Conservation (phyloP, 2,797 vertebrate genomes). For the Neoniphon sammara region DNA sequence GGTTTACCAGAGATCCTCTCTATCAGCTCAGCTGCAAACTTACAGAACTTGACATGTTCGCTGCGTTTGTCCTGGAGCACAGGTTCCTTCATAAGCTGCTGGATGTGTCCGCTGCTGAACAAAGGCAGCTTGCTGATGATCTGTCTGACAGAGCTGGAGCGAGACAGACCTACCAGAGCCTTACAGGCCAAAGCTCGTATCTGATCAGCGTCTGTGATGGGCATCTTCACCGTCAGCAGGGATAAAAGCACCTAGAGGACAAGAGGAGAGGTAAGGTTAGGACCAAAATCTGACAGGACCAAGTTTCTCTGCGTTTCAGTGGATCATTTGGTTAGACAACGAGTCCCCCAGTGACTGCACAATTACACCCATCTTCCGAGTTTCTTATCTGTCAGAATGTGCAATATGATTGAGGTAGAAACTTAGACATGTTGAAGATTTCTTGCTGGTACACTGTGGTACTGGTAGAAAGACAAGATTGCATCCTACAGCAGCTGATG, state of each 20-base stretch:
- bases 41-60: constrained; percentile 98
- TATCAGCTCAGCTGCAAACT: constrained; percentile 95
- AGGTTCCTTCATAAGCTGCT: constrained; percentile 98
- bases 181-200: constrained; percentile 96
- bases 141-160: constrained; percentile 93
- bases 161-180: constrained; percentile 94
- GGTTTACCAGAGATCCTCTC: constrained; percentile 97
- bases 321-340: too few species aligned
- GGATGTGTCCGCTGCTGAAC: constrained; percentile 98
- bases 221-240: constrained; percentile 96
- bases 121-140: constrained; percentile 99
- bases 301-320: too few species aligned
- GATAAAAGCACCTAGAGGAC: constrained; percentile 88
- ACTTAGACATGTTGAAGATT: too few species aligned
- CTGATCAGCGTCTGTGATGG: constrained; percentile 98
- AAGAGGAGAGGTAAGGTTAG: constrained; percentile 2
- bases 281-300: not conserved
- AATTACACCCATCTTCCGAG: too few species aligned
- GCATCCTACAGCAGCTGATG: too few species aligned
- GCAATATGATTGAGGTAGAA: too few species aligned
- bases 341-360: too few species aligned
- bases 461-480: too few species aligned
- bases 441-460: too few species aligned
- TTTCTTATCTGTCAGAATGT: too few species aligned
- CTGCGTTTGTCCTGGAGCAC: constrained; percentile 99